Evolutionary conservation across 92 coral and sea anemone species (phyloP).

Genomic region (Nematostella vectensis): DNA sequence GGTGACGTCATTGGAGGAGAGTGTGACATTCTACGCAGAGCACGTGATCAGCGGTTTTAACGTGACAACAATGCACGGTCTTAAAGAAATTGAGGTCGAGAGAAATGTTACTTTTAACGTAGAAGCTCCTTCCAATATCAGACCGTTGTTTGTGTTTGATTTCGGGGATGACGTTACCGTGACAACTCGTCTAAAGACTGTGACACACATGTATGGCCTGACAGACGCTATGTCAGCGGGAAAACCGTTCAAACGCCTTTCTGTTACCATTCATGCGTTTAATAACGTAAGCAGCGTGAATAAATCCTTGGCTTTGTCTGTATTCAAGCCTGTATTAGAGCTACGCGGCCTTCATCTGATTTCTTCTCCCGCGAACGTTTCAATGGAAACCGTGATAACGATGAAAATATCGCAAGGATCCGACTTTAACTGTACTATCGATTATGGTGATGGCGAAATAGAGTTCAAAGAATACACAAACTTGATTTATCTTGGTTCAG

Average conservation of each 20-base stretch:
- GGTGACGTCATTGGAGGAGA: conserved; percentile 9
- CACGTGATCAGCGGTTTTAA: conserved; percentile 14
- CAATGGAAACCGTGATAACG: conserved; percentile 8
- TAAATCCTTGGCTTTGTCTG: conserved; percentile 11
- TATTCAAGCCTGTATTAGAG: conserved; percentile 30
- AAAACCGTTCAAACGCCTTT: neutral
- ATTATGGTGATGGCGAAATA: conserved; percentile 20
- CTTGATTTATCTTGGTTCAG: neutral
- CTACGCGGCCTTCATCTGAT: conserved; percentile 13
- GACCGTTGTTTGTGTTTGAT: conserved; percentile 13
- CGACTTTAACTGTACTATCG: conserved; percentile 22
- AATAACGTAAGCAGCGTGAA: conserved; percentile 18
- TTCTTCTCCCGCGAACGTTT: conserved; percentile 26
- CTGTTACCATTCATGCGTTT: conserved; percentile 6
- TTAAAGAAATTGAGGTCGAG: conserved; percentile 18
- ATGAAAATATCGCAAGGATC: conserved; percentile 31
- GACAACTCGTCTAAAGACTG: neutral
- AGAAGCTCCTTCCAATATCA: conserved; percentile 1
- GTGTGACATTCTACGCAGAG: conserved; percentile 4
- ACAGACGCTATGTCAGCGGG: neutral
- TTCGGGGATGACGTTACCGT: conserved; percentile 21
- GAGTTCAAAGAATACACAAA: neutral
- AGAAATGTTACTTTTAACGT: conserved; percentile 10
- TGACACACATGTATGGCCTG: conserved; percentile 7
- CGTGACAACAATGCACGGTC: conserved; percentile 3